Evolutionary conservation across 2,113 vertebrate species (phyloP).

Genomic region (Cairina moschata): DNA sequence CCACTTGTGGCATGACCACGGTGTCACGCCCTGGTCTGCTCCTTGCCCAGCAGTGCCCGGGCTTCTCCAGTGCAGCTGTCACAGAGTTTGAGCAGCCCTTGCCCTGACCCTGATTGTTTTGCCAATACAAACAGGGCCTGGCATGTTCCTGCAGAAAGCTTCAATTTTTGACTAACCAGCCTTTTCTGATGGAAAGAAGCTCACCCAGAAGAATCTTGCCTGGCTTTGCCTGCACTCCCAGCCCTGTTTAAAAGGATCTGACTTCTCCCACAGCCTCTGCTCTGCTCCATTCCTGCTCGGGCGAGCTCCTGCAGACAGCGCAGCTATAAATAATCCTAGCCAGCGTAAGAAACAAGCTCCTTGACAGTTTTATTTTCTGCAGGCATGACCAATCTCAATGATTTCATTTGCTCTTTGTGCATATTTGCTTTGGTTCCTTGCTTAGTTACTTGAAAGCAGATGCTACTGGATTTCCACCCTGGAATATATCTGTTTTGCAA

Average conservation of each 20-base stretch:
- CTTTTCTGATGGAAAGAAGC: neutral
- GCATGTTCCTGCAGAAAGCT: neutral
- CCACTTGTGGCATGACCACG: neutral
- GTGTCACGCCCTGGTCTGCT: neutral
- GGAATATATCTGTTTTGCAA: neutral
- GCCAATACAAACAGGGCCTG: neutral
- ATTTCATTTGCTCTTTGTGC: neutral
- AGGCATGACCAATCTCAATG: neutral
- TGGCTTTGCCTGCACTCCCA: neutral
- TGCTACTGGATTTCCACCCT: neutral
- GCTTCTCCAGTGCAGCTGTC: neutral
- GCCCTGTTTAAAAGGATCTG: neutral
- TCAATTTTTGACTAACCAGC: neutral
- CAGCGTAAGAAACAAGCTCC: neutral
- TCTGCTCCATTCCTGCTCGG: neutral
- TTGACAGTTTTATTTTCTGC: slow-evolving; percentile 20
- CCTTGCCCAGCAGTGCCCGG: neutral
- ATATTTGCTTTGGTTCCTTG: neutral
- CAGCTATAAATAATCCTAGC: slow-evolving; percentile 9
- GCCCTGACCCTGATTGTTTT: neutral
- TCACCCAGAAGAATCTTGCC: neutral
- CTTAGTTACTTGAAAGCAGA: neutral
- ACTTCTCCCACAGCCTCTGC: neutral
- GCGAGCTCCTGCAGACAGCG: neutral
- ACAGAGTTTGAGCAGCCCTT: neutral